Evolutionary conservation across 2,797 vertebrate species (phyloP).

Genomic region (Acanthurus lineatus): DNA sequence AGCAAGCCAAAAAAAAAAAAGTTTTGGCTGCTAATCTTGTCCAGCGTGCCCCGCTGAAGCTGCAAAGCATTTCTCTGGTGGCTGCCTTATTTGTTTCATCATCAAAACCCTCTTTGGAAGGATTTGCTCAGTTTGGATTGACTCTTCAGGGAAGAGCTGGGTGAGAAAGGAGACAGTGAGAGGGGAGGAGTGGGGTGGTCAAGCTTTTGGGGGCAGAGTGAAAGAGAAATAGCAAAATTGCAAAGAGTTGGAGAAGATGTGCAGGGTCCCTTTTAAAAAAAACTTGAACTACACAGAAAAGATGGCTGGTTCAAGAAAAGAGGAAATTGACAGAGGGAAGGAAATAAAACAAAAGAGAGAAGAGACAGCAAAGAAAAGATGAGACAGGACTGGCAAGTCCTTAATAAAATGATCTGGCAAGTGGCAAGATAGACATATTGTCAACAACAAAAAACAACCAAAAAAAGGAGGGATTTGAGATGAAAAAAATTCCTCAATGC

Average conservation of each 20-base stretch:
- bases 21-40: constrained; percentile 45
- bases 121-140: constrained; percentile 53
- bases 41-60: constrained; percentile 31
- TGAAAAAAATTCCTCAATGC: constrained; percentile 18
- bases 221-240: constrained; percentile 17
- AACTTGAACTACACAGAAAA: constrained; percentile 28
- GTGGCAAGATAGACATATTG: constrained; percentile 2
- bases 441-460: background rate
- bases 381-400: background rate
- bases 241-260: constrained; percentile 23
- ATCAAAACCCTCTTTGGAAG: constrained; percentile 57
- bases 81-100: constrained; percentile 61
- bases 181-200: constrained; percentile 22
- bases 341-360: background rate
- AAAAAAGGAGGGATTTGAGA: constrained; percentile 16
- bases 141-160: constrained; percentile 35
- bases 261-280: constrained; percentile 5
- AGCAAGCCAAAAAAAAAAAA: constrained; percentile 19
- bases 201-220: constrained; percentile 17
- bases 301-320: constrained; percentile 13
- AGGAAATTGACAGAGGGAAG: background rate
- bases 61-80: constrained; percentile 45
- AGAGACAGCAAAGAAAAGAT: background rate
- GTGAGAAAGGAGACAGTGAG: constrained; percentile 19
- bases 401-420: constrained; percentile 16